Percentiles rank a stretch among this genome's conserved stretches.
Evolutionary conservation across 2,113 vertebrate genomes (phyloP).

Genomic region (Bubo blakistoni): DNA sequence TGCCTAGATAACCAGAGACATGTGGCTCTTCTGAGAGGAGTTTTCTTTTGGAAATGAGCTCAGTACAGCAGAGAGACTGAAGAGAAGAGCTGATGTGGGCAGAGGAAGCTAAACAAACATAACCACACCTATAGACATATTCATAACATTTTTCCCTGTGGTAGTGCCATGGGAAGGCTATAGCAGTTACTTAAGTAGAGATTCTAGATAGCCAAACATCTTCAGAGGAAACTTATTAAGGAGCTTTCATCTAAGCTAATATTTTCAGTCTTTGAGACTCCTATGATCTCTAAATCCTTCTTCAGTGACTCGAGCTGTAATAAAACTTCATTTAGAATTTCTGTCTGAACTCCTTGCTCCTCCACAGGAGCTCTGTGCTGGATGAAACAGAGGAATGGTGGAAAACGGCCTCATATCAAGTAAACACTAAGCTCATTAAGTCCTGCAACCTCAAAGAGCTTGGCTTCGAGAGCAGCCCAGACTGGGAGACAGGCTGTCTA

Average conservation of each 20-base stretch:
- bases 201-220: slow-evolving; percentile 4
- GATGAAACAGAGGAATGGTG: neutral
- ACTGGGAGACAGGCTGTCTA: neutral
- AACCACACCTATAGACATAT: neutral
- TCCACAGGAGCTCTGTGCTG: neutral
- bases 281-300: slow-evolving; percentile 31
- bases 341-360: neutral
- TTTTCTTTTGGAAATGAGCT: neutral
- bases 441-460: neutral
- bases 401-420: neutral
- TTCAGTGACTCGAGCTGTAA: slow-evolving; percentile 25
- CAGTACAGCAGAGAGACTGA: neutral
- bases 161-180: neutral
- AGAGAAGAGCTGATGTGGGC: neutral
- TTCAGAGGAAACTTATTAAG: slow-evolving; percentile 11
- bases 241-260: slow-evolving; percentile 41
- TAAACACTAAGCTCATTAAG: neutral
- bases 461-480: neutral
- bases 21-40: neutral
- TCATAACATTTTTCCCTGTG: neutral
- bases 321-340: slow-evolving; percentile 22
- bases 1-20: neutral
- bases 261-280: slow-evolving; percentile 24
- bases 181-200: neutral
- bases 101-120: neutral